Percentiles rank a stretch among this genome's conserved stretches.
These are phyloP conservation scores for Eupsilia transversa DNA, from an alignment of 2,888 invertebrate genomes.

Conservation along the genomic window DNA sequence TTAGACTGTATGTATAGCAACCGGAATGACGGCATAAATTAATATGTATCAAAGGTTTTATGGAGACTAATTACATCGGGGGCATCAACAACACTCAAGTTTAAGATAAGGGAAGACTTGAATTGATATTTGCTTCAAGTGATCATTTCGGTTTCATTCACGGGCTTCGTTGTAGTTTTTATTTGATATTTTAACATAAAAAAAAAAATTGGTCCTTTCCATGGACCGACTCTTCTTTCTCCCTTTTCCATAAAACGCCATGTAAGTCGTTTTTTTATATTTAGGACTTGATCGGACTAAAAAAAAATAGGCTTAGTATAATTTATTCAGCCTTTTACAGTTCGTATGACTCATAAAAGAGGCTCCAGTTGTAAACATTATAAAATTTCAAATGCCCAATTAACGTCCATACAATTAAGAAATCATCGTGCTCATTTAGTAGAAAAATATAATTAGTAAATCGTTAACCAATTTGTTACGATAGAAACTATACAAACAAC, in stretches of 20 bases:
- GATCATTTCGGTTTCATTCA: constrained; percentile 41
- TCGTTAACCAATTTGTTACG: constrained; percentile 51
- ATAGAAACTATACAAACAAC: constrained; percentile 52
- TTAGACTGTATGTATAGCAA: constrained; percentile 53
- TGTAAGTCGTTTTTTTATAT: neutral
- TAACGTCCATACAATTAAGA: neutral
- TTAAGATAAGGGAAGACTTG: constrained; percentile 63
- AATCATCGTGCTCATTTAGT: constrained; percentile 2
- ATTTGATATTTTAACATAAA: too few species aligned
- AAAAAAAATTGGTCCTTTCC: too few species aligned
- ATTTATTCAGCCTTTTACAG: neutral
- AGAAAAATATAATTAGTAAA: constrained; percentile 17
- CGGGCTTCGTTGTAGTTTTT: neutral
- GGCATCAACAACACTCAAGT: constrained; percentile 67
- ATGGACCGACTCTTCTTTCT: too few species aligned
- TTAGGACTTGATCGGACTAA: too few species aligned
- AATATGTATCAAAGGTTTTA: constrained; percentile 81
- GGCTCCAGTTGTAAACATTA: neutral
- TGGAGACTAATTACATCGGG: constrained; percentile 79
- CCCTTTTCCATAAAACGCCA: neutral
- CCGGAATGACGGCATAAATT: constrained; percentile 71
- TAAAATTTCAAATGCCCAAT: neutral
- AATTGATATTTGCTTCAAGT: constrained; percentile 42
- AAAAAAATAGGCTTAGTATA: too few species aligned
- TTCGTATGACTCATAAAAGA: neutral